Conservation (phyloP, 2,113 vertebrate species). For the Corythoichthys intestinalis region DNA sequence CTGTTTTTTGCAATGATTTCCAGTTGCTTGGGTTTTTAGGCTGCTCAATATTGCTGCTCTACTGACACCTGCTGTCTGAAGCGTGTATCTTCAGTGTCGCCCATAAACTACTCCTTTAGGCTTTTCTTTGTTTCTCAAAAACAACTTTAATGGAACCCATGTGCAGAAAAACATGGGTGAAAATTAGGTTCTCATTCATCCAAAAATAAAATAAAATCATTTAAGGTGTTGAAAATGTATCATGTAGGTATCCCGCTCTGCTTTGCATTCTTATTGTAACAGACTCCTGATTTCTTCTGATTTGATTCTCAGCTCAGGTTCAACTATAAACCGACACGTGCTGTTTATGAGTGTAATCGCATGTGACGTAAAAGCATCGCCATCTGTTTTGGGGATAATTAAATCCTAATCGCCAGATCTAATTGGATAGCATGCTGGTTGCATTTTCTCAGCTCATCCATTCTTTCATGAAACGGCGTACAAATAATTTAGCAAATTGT, state of each 20-base stretch:
- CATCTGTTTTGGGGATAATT: background rate
- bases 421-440: background rate
- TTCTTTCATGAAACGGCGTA: background rate
- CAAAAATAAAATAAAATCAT: too few relatives aligned
- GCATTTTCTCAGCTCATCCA: background rate
- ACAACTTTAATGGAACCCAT: background rate
- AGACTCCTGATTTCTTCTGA: background rate
- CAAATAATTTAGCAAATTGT: background rate
- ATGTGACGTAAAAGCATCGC: background rate
- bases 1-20: slow-evolving; percentile 5
- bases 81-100: background rate
- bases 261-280: background rate
- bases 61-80: slow-evolving; percentile 49
- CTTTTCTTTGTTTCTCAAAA: too few relatives aligned
- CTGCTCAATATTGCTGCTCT: slow-evolving; percentile 19
- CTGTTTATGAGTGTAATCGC: background rate
- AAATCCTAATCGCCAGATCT: background rate
- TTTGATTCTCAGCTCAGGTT: background rate
- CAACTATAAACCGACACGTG: background rate
- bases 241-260: too few relatives aligned
- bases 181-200: too few relatives aligned
- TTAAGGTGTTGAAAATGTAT: too few relatives aligned
- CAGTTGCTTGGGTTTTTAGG: slow-evolving; percentile 6
- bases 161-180: too few relatives aligned
- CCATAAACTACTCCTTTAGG: background rate